A percentile compares a stretch with the other conserved stretches of the same genome.
These are phyloP conservation scores for Ibidorhyncha struthersii DNA, from an alignment of 2,113 vertebrate genomes.

Conservation along the genomic window DNA sequence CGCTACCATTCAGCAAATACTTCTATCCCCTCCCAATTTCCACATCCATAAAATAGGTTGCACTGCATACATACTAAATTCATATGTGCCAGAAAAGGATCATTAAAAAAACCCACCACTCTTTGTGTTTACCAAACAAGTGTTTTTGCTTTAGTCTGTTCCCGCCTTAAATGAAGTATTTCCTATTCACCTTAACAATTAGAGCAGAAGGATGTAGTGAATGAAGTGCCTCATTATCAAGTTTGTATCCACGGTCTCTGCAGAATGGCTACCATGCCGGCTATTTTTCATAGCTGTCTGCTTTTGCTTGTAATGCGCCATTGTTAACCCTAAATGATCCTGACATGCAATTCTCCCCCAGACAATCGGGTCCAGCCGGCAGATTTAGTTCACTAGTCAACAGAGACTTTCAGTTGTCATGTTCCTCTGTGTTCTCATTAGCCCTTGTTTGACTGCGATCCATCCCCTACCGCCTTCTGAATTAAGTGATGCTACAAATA, in stretches of 20 bases:
- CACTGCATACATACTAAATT: slow-evolving; percentile 36
- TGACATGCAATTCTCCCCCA: slow-evolving; percentile 83
- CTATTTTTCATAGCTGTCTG: slow-evolving; percentile 80
- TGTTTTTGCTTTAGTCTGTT: slow-evolving; percentile 77
- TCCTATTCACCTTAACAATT: slow-evolving; percentile 84
- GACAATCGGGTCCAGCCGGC: slow-evolving; percentile 81
- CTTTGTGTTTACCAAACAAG: slow-evolving; percentile 82
- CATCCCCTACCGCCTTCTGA: slow-evolving; percentile 73
- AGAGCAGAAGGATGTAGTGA: slow-evolving; percentile 85
- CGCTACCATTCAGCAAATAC: background rate
- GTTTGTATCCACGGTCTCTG: slow-evolving; percentile 67
- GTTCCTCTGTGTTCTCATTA: slow-evolving; percentile 79
- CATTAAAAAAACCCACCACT: slow-evolving; percentile 45
- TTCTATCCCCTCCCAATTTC: background rate
- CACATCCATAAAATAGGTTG: slow-evolving; percentile 17
- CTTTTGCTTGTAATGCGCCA: slow-evolving; percentile 73
- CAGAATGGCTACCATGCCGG: slow-evolving; percentile 70
- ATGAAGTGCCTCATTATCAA: slow-evolving; percentile 83
- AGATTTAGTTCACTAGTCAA: slow-evolving; percentile 80
- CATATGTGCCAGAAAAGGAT: slow-evolving; percentile 51
- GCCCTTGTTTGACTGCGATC: slow-evolving; percentile 76
- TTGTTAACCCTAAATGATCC: slow-evolving; percentile 86
- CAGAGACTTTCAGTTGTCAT: slow-evolving; percentile 76
- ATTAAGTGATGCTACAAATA: slow-evolving; percentile 83
- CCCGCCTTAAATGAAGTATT: slow-evolving; percentile 76